Evolutionary conservation across 2,888 invertebrate species (phyloP).

Genomic region (Hetaerina titia): DNA sequence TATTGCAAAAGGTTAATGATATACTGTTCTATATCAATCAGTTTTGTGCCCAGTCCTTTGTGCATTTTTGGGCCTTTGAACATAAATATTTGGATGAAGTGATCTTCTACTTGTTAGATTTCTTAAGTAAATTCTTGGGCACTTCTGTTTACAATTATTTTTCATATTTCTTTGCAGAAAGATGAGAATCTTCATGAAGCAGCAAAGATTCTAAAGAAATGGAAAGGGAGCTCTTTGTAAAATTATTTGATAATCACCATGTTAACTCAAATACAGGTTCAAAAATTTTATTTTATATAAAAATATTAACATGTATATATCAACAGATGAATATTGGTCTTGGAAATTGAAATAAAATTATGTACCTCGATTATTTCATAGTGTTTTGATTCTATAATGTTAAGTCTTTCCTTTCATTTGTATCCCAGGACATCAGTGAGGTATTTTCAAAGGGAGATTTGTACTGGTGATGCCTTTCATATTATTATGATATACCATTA

Average conservation of each 20-base stretch:
- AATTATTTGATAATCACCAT: neutral
- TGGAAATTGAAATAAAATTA: neutral
- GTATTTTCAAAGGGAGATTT: no score
- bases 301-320: conserved; percentile 45
- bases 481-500: no score
- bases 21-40: no score
- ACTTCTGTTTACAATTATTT: neutral
- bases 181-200: conserved; percentile 86
- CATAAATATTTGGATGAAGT: no score
- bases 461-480: no score
- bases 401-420: no score
- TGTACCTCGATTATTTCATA: neutral
- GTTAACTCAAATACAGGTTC: neutral
- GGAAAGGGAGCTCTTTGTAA: conserved; percentile 76
- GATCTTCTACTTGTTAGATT: neutral
- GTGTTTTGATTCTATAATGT: no score
- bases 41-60: no score
- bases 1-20: no score
- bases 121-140: neutral
- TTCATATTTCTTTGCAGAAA: conserved; percentile 80
- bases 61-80: no score
- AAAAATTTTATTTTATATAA: conserved; percentile 48
- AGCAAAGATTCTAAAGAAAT: conserved; percentile 82
- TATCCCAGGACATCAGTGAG: no score
- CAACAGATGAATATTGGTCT: neutral